phyloP scores from a whole-genome alignment of 2,888 invertebrate species.

The Diadegma fenestrale region DNA sequence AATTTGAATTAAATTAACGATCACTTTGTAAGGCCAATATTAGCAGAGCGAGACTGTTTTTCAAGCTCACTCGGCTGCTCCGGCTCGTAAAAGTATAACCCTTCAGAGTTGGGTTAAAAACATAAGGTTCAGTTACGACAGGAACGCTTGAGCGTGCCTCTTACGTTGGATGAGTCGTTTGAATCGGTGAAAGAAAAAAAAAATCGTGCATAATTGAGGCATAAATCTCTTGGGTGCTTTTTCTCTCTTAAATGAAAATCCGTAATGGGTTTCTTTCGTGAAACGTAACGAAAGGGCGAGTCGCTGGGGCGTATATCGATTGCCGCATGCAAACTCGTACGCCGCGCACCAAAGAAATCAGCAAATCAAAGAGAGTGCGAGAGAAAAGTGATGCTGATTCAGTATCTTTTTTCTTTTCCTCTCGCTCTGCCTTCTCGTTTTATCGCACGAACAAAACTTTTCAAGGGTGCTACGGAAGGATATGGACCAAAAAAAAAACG shows the following conservation, averaged over 20 bases:
- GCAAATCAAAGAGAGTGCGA: conserved; percentile 66
- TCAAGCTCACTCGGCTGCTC: background rate
- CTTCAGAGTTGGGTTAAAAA: background rate
- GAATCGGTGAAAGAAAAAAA: conserved; percentile 43
- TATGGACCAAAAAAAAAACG: conserved; percentile 56
- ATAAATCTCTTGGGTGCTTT: conserved; percentile 49
- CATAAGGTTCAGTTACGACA: conserved; percentile 26
- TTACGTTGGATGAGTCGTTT: conserved; percentile 58
- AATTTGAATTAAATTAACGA: conserved; percentile 22
- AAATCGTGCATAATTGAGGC: conserved; percentile 61
- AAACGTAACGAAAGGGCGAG: conserved; percentile 35
- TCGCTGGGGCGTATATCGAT: conserved; percentile 54
- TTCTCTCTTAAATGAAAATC: background rate
- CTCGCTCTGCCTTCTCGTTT: conserved; percentile 46
- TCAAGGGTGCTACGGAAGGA: background rate
- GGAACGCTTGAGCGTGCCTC: conserved; percentile 25
- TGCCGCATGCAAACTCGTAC: conserved; percentile 62
- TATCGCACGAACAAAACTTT: conserved; percentile 38
- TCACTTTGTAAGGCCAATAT: conserved; percentile 36
- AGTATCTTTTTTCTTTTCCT: background rate
- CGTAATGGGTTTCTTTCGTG: conserved; percentile 20
- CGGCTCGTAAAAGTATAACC: conserved; percentile 46
- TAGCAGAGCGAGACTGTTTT: conserved; percentile 5
- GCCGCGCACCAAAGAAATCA: conserved; percentile 67
- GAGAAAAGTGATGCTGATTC: conserved; percentile 52